These are phyloP conservation scores for Schlechtendalia chinensis DNA, from an alignment of 1,140 invertebrate species.

Conservation along the genomic window DNA sequence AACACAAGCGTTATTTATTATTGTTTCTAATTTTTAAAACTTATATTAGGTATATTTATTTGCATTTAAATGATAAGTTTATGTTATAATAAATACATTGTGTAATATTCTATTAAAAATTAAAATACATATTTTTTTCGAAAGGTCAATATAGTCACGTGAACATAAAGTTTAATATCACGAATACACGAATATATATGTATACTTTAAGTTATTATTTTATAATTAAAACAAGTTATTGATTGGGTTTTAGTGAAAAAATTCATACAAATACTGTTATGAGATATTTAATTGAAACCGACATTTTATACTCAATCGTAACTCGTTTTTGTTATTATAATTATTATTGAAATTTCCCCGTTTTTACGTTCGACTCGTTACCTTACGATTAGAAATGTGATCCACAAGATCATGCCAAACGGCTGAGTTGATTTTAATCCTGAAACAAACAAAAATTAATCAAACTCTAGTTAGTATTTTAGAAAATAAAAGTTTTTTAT, in stretches of 20 bases:
- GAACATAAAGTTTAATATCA: too few relatives aligned
- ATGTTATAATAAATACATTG: too few relatives aligned
- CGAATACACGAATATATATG: too few relatives aligned
- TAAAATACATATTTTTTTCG: too few relatives aligned
- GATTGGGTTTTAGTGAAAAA: neutral
- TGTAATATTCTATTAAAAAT: too few relatives aligned
- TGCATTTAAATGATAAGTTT: too few relatives aligned
- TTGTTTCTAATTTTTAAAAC: too few relatives aligned
- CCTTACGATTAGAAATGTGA: neutral
- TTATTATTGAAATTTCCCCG: neutral
- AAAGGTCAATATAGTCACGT: too few relatives aligned
- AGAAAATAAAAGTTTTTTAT: neutral
- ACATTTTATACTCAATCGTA: slow-evolving; percentile 1
- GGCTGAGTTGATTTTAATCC: neutral
- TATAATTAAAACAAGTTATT: too few relatives aligned
- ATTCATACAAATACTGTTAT: neutral
- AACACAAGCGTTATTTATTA: too few relatives aligned
- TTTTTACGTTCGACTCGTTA: neutral
- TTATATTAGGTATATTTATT: too few relatives aligned
- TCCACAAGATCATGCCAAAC: neutral
- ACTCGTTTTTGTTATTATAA: neutral
- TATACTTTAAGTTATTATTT: too few relatives aligned
- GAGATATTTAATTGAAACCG: neutral
- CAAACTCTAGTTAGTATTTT: neutral
- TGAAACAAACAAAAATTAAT: slow-evolving; percentile 11